Conservation (phyloP, 2,797 vertebrate species). For the Siniperca scherzeri region DNA sequence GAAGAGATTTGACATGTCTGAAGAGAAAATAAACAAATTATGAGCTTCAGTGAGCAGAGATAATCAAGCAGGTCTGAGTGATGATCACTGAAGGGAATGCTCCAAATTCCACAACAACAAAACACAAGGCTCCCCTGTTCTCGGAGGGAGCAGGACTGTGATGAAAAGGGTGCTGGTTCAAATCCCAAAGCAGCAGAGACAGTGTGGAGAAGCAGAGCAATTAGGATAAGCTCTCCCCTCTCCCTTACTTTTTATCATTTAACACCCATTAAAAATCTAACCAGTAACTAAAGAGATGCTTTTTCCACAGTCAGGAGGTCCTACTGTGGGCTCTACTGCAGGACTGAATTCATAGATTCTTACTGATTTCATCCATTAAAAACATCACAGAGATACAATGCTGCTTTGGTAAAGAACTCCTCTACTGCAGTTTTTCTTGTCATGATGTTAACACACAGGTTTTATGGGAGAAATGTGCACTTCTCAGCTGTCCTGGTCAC, state of each 20-base stretch:
- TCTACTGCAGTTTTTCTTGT: neutral
- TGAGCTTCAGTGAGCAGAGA: conserved; percentile 72
- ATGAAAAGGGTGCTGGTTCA: conserved; percentile 27
- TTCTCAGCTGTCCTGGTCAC: neutral
- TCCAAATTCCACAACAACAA: conserved; percentile 77
- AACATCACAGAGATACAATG: conserved; percentile 8
- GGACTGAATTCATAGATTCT: neutral
- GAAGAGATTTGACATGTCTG: conserved; percentile 41
- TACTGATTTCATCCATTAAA: neutral
- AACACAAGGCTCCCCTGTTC: conserved; percentile 76
- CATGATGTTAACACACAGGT: neutral
- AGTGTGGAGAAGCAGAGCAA: neutral
- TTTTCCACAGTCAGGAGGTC: neutral
- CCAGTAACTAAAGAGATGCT: neutral
- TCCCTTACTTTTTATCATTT: neutral
- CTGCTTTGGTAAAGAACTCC: neutral
- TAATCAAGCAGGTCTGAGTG: conserved; percentile 62
- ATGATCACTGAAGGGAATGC: conserved; percentile 65
- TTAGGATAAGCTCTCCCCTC: neutral
- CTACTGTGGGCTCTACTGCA: neutral
- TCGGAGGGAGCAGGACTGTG: conserved; percentile 18
- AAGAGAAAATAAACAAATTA: conserved; percentile 62
- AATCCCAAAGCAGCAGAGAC: conserved; percentile 18
- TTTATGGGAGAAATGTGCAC: neutral
- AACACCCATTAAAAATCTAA: neutral